A percentile compares a stretch with the other conserved stretches of the same genome.
phyloP scores from a whole-genome alignment of 1,140 invertebrate species.

The Colletes gigas region DNA sequence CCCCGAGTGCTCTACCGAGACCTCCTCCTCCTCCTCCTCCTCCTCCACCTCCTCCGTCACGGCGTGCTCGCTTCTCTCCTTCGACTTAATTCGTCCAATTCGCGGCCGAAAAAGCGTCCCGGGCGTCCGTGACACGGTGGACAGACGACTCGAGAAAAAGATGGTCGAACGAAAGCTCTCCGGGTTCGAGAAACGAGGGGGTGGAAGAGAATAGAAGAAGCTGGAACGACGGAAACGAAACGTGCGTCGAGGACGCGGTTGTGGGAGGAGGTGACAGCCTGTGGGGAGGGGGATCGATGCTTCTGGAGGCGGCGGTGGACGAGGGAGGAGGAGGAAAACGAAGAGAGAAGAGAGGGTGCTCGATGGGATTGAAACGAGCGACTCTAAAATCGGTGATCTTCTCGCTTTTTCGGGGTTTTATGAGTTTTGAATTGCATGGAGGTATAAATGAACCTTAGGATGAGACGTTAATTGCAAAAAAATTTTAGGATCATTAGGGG shows the following conservation, averaged over 20 bases:
- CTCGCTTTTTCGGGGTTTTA: no score
- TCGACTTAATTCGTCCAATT: slow-evolving; percentile 63
- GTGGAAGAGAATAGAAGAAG: slow-evolving; percentile 9
- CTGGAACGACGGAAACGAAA: slow-evolving; percentile 34
- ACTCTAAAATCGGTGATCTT: no score
- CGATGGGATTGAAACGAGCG: neutral
- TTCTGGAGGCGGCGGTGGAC: slow-evolving; percentile 15
- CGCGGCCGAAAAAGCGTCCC: slow-evolving; percentile 59
- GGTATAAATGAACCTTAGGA: no score
- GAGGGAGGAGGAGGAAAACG: neutral
- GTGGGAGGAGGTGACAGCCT: slow-evolving; percentile 33
- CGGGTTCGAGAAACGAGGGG: neutral
- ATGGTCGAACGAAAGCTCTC: neutral
- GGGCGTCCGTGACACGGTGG: neutral
- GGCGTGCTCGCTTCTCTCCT: slow-evolving; percentile 38
- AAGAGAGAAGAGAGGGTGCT: neutral
- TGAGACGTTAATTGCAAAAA: no score
- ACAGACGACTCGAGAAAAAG: neutral
- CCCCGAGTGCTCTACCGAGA: slow-evolving; percentile 55
- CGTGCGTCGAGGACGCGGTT: slow-evolving; percentile 29
- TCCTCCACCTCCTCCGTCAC: slow-evolving; percentile 2
- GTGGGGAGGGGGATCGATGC: slow-evolving; percentile 39
- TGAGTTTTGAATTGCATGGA: no score
- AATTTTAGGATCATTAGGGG: no score
- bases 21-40: slow-evolving; percentile 23